Conservation (phyloP, 2,888 invertebrate genomes). For the Tuta absoluta region DNA sequence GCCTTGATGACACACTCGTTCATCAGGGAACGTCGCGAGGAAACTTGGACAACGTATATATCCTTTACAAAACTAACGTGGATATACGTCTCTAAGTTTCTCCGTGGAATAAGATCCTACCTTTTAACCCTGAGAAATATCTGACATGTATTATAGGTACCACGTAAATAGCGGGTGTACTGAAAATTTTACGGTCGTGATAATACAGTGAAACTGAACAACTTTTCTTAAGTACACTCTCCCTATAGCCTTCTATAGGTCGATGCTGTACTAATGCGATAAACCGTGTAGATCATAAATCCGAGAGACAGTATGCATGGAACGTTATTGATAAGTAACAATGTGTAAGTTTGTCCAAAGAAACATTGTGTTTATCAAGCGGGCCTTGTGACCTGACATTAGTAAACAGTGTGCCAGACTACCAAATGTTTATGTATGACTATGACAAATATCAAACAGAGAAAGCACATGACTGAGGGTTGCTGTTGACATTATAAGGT, state of each 20-base stretch:
- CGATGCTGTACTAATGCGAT: neutral
- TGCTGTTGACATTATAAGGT: constrained; percentile 14
- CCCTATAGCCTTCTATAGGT: too few species aligned
- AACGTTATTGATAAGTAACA: neutral
- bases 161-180: too few species aligned
- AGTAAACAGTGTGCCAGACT: constrained; percentile 5
- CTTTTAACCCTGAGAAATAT: too few species aligned
- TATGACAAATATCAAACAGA: constrained; percentile 53
- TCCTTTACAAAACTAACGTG: neutral
- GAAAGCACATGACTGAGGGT: constrained; percentile 55
- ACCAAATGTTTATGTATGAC: constrained; percentile 48
- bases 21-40: neutral
- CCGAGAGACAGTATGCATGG: neutral
- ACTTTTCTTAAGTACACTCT: too few species aligned
- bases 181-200: too few species aligned
- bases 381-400: neutral
- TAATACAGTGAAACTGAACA: too few species aligned
- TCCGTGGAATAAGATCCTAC: too few species aligned
- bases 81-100: too few species aligned
- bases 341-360: neutral
- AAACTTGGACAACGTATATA: neutral
- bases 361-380: neutral
- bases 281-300: neutral
- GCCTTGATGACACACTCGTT: constrained; percentile 5
- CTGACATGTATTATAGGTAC: too few species aligned